These are phyloP conservation scores for Tuberolachnus salignus DNA, from an alignment of 2,888 invertebrate genomes.

Conservation along the genomic window DNA sequence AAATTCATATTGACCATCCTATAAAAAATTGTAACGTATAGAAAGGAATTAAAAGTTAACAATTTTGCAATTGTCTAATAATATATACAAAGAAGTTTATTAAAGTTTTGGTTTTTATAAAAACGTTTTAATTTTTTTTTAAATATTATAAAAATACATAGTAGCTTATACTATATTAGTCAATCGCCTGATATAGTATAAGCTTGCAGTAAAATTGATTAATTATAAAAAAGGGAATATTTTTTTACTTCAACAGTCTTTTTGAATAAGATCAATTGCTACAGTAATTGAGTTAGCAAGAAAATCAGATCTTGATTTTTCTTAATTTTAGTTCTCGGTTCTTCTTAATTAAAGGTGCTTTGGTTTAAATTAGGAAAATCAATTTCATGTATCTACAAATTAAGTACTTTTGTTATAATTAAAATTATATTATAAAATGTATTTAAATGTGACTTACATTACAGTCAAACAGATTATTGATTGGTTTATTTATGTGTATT, in stretches of 20 bases:
- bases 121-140: too few relatives aligned
- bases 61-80: background rate
- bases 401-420: slow-evolving; percentile 1
- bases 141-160: too few relatives aligned
- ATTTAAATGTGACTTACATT: slow-evolving; percentile 64
- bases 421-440: background rate
- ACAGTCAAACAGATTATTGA: slow-evolving; percentile 79
- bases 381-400: slow-evolving; percentile 28
- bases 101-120: too few relatives aligned
- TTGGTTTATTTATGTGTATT: slow-evolving; percentile 74
- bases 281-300: slow-evolving; percentile 22
- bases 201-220: too few relatives aligned
- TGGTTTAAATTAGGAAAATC: slow-evolving; percentile 46
- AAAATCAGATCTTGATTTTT: slow-evolving; percentile 40
- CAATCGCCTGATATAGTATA: too few relatives aligned
- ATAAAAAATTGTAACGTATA: background rate
- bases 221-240: background rate
- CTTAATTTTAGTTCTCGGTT: slow-evolving; percentile 38
- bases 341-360: slow-evolving; percentile 39
- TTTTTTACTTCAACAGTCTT: slow-evolving; percentile 46
- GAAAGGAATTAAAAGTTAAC: background rate
- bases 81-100: too few relatives aligned
- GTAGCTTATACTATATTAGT: too few relatives aligned
- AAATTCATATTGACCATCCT: slow-evolving; percentile 52
- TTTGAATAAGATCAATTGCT: slow-evolving; percentile 42